Evolutionary conservation across 2,797 vertebrate genomes (phyloP).

Genomic region (Chloroceryle amazona): DNA sequence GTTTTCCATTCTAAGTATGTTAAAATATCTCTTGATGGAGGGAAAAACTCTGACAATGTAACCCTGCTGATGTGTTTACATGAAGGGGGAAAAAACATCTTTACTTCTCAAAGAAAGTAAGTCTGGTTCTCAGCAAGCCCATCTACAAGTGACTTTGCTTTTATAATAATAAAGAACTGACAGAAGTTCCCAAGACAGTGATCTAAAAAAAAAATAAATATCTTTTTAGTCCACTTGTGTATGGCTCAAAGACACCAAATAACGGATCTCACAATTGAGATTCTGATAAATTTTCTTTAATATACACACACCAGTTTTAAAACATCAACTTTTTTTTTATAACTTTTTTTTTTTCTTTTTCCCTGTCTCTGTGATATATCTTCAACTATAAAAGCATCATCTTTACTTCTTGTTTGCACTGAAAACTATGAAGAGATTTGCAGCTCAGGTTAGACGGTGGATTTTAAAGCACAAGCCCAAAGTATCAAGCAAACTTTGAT

Average conservation of each 20-base stretch:
- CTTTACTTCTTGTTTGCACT: not conserved
- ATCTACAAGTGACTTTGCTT: not conserved
- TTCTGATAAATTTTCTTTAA: not conserved
- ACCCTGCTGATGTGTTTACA: not conserved
- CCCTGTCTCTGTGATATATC: not conserved
- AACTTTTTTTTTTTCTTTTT: not conserved
- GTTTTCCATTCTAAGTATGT: not conserved
- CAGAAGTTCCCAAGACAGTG: not conserved
- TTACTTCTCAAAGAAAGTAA: not conserved
- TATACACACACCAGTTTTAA: not conserved
- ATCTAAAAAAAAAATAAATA: not conserved
- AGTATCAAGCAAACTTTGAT: not conserved
- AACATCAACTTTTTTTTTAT: not conserved
- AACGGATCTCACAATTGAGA: not conserved
- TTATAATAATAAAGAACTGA: not conserved
- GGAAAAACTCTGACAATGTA: not conserved
- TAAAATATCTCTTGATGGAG: not conserved
- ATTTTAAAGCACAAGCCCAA: slow-evolving; percentile 38
- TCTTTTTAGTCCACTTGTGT: not conserved
- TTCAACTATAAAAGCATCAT: not conserved
- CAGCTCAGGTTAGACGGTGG: not conserved
- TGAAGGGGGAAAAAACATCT: not conserved
- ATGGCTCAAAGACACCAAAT: not conserved
- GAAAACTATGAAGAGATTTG: not conserved
- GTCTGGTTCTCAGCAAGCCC: not conserved